A percentile compares a stretch with the other conserved stretches of the same genome.
These are phyloP conservation scores for Stenchaetothrips biformis DNA, from an alignment of 2,888 invertebrate species.

Conservation along the genomic window DNA sequence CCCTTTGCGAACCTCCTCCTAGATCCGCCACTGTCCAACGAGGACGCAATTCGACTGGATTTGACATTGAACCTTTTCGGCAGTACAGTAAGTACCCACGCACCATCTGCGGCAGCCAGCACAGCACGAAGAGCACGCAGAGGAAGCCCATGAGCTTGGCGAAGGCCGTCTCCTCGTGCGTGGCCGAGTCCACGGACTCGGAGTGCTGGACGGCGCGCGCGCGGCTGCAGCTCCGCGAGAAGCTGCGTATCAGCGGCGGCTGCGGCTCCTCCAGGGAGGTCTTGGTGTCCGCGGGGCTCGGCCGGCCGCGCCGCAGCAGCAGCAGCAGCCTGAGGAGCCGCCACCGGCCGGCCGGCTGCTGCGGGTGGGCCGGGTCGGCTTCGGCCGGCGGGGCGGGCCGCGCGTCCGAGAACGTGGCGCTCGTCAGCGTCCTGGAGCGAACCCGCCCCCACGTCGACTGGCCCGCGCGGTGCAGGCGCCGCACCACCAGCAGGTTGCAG, in stretches of 20 bases:
- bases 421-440: neutral
- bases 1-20: too few relatives aligned
- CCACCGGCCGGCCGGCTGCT: neutral
- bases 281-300: slow-evolving; percentile 40
- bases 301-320: slow-evolving; percentile 40
- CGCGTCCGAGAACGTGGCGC: neutral
- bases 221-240: neutral
- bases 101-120: slow-evolving; percentile 88
- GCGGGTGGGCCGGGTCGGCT: neutral
- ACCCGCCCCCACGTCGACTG: slow-evolving; percentile 32
- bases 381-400: slow-evolving; percentile 29
- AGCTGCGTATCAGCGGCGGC: neutral
- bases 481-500: slow-evolving; percentile 77
- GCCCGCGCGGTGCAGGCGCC: slow-evolving; percentile 61
- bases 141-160: slow-evolving; percentile 78
- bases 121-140: slow-evolving; percentile 74
- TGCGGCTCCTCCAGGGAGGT: neutral
- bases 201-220: neutral
- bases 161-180: slow-evolving; percentile 78
- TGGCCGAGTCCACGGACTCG: slow-evolving; percentile 48
- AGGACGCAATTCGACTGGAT: too few relatives aligned
- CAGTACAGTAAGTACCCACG: slow-evolving; percentile 40
- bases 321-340: neutral
- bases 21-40: too few relatives aligned
- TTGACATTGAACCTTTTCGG: too few relatives aligned